Evolutionary conservation across 1,140 invertebrate species (phyloP), one percentile per base, ranked within the genome.

Genomic region (Eriocheir sinensis): DNA sequence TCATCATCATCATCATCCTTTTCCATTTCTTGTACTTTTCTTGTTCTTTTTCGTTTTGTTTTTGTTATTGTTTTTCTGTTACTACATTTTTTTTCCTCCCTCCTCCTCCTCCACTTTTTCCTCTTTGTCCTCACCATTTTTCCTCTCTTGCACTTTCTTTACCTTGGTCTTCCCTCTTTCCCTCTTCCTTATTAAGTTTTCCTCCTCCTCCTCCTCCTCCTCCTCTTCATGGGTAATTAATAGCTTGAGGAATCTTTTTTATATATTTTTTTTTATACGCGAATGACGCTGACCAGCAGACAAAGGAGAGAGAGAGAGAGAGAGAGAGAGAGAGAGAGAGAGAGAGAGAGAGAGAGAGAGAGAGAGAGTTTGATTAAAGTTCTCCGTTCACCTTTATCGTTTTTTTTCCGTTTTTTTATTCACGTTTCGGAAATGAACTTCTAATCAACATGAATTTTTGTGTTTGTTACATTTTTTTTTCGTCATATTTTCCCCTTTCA

Each of bases 361-460:
- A 72, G 60, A 72, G 60, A 72, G 60, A 72, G 60, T n/a, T n/a
- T 72, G 60, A 72, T 72, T 72, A n/a, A 72, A 72, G n/a, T 72
- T 72, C n/a, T n/a, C 9, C n/a, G 21, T 4, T 48, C 60, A 21
- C 60, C 27, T n/a, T 72, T 21, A 72, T 72, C 60, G 60, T n/a
- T 72, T 21, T n/a, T 21, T 6, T 72, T 72, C 60, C n/a, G 60
- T 12, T n/a, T 21, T n/a, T 72, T 72, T 21, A 21, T n/a, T 3
- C 27, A 72, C 60, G 21, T 72, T 72, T n/a, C 3, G 60, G n/a
- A 72, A 72, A 72, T 72, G n/a, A n/a, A 21, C 27, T 72, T 72
- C n/a, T 21, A 72, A 72, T 72, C n/a, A 72, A 72, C 60, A 72
- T n/a, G 60, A 72, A 8, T 6, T 21, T 72, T n/a, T 72, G 60